Conservation (phyloP, 2,888 invertebrate genomes). For the Macaria notata region DNA sequence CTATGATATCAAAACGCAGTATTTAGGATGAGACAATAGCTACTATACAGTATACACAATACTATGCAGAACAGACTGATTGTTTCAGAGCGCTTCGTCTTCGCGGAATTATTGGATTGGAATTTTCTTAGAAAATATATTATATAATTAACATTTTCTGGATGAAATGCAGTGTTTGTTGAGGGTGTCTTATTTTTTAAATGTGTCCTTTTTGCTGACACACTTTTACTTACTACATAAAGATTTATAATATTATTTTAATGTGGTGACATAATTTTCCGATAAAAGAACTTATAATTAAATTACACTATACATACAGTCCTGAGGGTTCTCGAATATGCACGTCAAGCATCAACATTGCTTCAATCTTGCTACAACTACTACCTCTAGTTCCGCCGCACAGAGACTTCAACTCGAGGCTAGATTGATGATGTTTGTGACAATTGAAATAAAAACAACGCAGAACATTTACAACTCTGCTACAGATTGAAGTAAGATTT, state of each 20-base stretch:
- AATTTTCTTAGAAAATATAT: too few species aligned
- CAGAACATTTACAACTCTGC: conserved; percentile 37
- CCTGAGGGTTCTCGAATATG: too few species aligned
- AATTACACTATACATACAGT: too few species aligned
- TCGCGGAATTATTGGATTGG: neutral
- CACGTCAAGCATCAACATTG: conserved; percentile 1
- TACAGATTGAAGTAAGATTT: conserved; percentile 53
- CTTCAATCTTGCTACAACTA: conserved; percentile 4
- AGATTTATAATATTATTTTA: too few species aligned
- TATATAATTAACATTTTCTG: too few species aligned
- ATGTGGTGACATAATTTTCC: too few species aligned
- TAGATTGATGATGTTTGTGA: conserved; percentile 36
- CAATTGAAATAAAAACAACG: conserved; percentile 50
- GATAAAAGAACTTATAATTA: too few species aligned
- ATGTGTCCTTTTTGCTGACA: too few species aligned
- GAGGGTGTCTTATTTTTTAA: too few species aligned
- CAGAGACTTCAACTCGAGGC: conserved; percentile 28
- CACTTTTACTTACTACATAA: too few species aligned
- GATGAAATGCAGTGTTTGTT: too few species aligned
- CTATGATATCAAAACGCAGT: conserved; percentile 38
- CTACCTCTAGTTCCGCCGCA: conserved; percentile 6
- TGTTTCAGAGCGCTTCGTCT: conserved; percentile 16
- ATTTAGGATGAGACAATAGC: conserved; percentile 27
- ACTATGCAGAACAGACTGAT: neutral
- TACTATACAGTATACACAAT: neutral